Percentiles rank a stretch among this genome's conserved stretches.
phyloP scores from a whole-genome alignment of 2,888 invertebrate species.

The Pinctada fucata region DNA sequence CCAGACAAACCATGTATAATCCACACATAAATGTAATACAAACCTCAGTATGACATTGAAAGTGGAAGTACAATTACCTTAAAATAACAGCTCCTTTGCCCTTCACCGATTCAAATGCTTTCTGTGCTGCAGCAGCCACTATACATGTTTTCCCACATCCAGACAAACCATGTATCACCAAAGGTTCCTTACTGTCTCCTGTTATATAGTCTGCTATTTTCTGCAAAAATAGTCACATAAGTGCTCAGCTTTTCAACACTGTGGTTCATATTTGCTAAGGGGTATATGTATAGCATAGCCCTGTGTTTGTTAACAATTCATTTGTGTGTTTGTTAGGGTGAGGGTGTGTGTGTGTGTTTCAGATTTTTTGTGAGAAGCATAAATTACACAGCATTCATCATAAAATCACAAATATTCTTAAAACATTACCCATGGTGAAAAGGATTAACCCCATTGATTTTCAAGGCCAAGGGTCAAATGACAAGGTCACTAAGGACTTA shows the following conservation, averaged over 20 bases:
- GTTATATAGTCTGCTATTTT: slow-evolving; percentile 53
- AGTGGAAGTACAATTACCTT: slow-evolving; percentile 48
- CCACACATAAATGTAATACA: not conserved
- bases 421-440: no score
- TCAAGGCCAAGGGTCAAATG: no score
- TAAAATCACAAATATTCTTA: no score
- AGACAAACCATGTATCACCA: slow-evolving; percentile 86
- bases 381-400: no score
- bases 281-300: no score
- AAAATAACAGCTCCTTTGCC: slow-evolving; percentile 56
- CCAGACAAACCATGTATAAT: slow-evolving; percentile 88
- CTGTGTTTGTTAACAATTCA: no score
- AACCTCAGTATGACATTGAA: not conserved
- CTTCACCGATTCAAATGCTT: slow-evolving; percentile 51
- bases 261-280: no score
- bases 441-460: no score
- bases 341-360: no score
- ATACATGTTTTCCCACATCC: slow-evolving; percentile 91
- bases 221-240: slow-evolving; percentile 30
- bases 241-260: not conserved
- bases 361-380: no score
- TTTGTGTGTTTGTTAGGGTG: no score
- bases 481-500: no score
- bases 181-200: slow-evolving; percentile 79
- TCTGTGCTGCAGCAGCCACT: slow-evolving; percentile 83